A percentile compares a stretch with the other conserved stretches of the same genome.
Evolutionary conservation across 1,140 invertebrate genomes (phyloP).

Genomic region (Leptinotarsa defecta): DNA sequence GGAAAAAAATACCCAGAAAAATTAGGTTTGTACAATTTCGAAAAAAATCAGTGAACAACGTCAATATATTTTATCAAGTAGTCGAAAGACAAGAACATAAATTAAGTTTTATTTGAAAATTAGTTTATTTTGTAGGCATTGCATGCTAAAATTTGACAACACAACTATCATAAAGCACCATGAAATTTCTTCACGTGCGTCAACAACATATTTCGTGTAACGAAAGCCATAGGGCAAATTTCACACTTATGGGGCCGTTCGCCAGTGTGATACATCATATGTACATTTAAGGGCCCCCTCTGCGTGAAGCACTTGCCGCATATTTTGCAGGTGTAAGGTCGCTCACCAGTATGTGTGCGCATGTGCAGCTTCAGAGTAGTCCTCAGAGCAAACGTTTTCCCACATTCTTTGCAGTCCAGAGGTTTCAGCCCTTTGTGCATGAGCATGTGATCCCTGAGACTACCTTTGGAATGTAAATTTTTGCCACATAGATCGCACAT

Average conservation of each 20-base stretch:
- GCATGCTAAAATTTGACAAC: too few relatives aligned
- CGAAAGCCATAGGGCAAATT: constrained; percentile 58
- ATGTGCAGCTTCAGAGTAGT: constrained; percentile 67
- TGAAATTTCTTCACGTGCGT: constrained; percentile 38
- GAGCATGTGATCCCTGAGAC: constrained; percentile 62
- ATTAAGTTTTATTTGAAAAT: too few relatives aligned
- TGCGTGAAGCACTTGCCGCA: constrained; percentile 66
- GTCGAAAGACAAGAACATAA: too few relatives aligned
- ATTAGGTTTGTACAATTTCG: too few relatives aligned
- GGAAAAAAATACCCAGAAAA: too few relatives aligned
- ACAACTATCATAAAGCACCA: background rate
- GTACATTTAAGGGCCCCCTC: constrained; percentile 43
- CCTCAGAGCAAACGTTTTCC: constrained; percentile 37
- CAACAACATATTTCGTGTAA: constrained; percentile 37
- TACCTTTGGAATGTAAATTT: constrained; percentile 30
- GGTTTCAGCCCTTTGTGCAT: constrained; percentile 68
- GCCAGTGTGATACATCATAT: constrained; percentile 71
- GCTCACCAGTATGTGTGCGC: constrained; percentile 74
- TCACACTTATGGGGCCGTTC: constrained; percentile 71
- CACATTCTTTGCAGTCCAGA: constrained; percentile 43
- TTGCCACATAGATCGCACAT: constrained; percentile 46
- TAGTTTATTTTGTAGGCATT: too few relatives aligned
- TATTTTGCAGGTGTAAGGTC: constrained; percentile 70
- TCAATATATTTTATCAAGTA: too few relatives aligned
- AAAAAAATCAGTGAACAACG: too few relatives aligned